Evolutionary conservation across 2,797 vertebrate genomes (phyloP), one percentile per base, ranked within the genome.

Genomic region (Cossypha caffra): DNA sequence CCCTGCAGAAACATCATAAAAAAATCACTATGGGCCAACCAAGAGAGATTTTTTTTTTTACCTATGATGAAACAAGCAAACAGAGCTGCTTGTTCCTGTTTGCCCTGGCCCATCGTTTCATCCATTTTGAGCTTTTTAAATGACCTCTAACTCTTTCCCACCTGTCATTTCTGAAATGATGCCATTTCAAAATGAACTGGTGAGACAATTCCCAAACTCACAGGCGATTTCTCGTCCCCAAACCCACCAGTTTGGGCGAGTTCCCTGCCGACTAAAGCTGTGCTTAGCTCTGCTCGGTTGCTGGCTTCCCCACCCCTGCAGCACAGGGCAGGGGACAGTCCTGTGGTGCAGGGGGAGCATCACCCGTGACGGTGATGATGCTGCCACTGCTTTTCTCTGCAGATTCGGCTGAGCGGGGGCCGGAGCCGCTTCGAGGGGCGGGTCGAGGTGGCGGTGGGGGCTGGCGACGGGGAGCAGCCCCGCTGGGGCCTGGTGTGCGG

Each of bases 401-500:
- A 99, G 99, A 99, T 99, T 97, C 99, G 99, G 87, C 97, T 99
- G 97, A 98, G 98, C 5, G 99, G 99, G 66, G 99, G 99, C 66
- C 98, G 99, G 72, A 98, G 98, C 66, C 98, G 97, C 79, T 98
- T 98, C 33, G 99, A 99, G 97, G 99, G 99, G 80, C 98, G 99
- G 24, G 98, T 99, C 59, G 99, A 99, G 97, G 98, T 99, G 92
- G 98, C 98, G 40, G 92, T 95, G 86, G 96, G 96, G 42, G 80
- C 76, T 66, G 97, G 97, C 18, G 21, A 97, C 5, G 98, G 98
- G 26, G 98, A 98, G 48, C 97, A 97, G 10, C 96, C 97, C 90
- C 97, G 88, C 93, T 99, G 99, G 99, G 99, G 99, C 69, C 98
- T 99, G 98, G 98, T 99, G 92, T 99, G 99, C 88, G 98, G 99